A percentile compares a stretch with the other conserved stretches of the same genome.
Evolutionary conservation across 2,113 vertebrate genomes (phyloP).

Genomic region (Camelus bactrianus): DNA sequence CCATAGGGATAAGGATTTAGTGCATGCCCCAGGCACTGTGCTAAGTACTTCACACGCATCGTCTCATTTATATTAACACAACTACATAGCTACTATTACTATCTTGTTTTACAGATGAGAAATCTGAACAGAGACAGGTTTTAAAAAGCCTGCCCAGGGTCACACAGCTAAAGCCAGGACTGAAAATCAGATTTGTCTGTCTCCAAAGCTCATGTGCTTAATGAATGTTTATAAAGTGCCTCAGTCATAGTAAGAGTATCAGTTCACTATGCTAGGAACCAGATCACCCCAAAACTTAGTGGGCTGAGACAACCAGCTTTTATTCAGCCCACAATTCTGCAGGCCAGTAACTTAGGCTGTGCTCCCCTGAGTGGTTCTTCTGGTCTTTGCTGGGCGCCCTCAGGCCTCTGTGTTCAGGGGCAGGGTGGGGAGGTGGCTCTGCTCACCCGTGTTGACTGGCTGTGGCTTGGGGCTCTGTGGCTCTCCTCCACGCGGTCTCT

Average conservation of each 20-base stretch:
- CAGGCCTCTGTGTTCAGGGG: background rate
- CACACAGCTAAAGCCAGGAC: background rate
- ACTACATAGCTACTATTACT: background rate
- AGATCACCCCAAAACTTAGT: background rate
- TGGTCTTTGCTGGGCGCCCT: background rate
- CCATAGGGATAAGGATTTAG: background rate
- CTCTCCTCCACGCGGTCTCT: background rate
- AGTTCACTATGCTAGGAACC: background rate
- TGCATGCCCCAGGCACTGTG: background rate
- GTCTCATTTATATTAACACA: background rate
- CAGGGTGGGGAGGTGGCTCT: background rate
- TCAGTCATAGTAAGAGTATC: background rate
- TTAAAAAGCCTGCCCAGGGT: background rate
- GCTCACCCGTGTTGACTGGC: background rate
- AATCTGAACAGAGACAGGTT: background rate
- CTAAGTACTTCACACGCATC: background rate
- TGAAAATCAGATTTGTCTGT: background rate
- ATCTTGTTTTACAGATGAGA: background rate
- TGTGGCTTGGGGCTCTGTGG: accelerated
- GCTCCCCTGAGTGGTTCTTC: background rate
- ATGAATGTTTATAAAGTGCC: background rate
- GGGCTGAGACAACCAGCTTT: background rate
- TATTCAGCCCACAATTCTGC: background rate
- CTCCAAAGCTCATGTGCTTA: background rate
- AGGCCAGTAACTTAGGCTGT: background rate